phyloP scores from a whole-genome alignment of 37 sponge, comb jelly and placozoan genomes.

The Hormiphora californensis region DNA sequence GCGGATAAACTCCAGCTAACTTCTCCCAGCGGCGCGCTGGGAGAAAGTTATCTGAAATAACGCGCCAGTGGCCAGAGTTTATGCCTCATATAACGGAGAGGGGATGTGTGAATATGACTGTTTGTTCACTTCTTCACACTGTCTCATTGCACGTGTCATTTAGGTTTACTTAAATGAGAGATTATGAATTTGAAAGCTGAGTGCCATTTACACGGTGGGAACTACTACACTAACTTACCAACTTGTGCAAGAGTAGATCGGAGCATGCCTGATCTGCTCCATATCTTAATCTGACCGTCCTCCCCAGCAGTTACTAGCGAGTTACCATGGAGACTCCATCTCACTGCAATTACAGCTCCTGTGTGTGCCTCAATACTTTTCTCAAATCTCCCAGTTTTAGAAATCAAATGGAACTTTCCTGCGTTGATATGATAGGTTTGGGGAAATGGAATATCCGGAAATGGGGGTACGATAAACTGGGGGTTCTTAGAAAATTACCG shows the following conservation, averaged over 20 bases:
- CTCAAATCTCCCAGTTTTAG: constrained; percentile 79
- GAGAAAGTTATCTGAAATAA: too few species aligned
- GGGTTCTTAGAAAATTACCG: too few species aligned
- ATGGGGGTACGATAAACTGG: too few species aligned
- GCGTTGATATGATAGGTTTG: not conserved
- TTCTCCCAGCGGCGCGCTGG: too few species aligned
- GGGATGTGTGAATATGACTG: not conserved
- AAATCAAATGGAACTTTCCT: constrained; percentile 78
- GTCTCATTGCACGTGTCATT: too few species aligned
- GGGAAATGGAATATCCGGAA: too few species aligned
- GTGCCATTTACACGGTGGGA: not conserved
- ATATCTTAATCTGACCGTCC: constrained; percentile 88
- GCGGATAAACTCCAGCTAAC: too few species aligned
- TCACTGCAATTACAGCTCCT: constrained; percentile 82
- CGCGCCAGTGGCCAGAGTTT: not conserved
- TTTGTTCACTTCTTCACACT: too few species aligned
- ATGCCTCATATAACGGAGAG: not conserved
- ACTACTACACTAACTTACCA: constrained; percentile 24
- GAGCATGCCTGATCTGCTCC: constrained; percentile 90
- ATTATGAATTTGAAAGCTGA: too few species aligned
- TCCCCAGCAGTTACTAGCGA: constrained; percentile 73
- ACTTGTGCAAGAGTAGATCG: constrained; percentile 74
- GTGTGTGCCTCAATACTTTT: constrained; percentile 85
- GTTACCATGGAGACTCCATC: constrained; percentile 78
- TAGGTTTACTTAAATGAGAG: too few species aligned